Base-by-base conservation (phyloP, 2,888 invertebrate species). In the Caenorhabditis sp. region DNA sequence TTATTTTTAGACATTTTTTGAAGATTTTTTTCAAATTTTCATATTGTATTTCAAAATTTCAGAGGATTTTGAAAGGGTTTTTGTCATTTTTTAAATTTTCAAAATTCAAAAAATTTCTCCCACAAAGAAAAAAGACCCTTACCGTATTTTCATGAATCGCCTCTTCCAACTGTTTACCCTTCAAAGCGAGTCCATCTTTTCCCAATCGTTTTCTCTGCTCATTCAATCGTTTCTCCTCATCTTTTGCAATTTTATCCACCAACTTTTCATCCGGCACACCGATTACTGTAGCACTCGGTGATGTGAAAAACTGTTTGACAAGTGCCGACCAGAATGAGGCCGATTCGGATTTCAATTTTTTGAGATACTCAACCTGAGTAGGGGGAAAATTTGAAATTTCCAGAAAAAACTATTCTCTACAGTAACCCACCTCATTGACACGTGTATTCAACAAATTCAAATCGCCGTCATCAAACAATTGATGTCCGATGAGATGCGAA, bases 111-210 rank as follows among this genome's bases (percentile, higher is more conserved):
- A 2, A 5, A 5, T 12, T 36, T 36, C 36, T 36, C 36, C 5
- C 12, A 36, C 12, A 8, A 58, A 5, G 1, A 51, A 62, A 21
- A 8, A 1, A 8, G 23, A 55, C 19, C 26, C 60, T 8, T 86
- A 93, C 93, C 89, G 93, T 93, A 89, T 95, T 94, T 77, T 91
- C 91, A 62, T 91, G 91, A 83, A 93, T 91, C 0, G 95, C 94
- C 59, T 91, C 90, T 62, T 91, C 89, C 23, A 95, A 88, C 27
- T 89, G 88, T 72, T 90, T 89, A 1, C 89, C 91, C 86, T 92
- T 92, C 67, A 91, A 87, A 61, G 90, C 89, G 23, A 95, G 89
- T 0, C 95, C 95, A 0, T 90, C 90, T 66, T 91, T 90, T 0
- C 93, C 93, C 2, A 95, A 90, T 14, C 84, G 82, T 63, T 90